These are phyloP conservation scores for Thymelicus acteon DNA, from an alignment of 2,888 invertebrate species.

Conservation along the genomic window DNA sequence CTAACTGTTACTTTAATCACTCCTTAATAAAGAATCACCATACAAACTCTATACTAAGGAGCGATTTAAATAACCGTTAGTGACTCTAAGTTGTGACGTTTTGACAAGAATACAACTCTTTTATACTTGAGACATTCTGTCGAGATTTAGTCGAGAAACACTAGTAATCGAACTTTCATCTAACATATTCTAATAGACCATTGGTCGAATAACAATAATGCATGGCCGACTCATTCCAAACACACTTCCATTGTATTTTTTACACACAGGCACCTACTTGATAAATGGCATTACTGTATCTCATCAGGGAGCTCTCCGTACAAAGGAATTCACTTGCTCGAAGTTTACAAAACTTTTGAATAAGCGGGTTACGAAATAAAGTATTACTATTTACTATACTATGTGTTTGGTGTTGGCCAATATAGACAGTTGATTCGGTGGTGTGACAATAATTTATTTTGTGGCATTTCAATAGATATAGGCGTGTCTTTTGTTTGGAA, in stretches of 20 bases:
- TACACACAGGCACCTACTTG: constrained; percentile 48
- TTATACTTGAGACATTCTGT: not conserved
- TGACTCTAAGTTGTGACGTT: too few species aligned
- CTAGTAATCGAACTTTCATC: constrained; percentile 46
- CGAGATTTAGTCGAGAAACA: constrained; percentile 47
- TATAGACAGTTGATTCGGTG: not conserved
- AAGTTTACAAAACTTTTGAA: constrained; percentile 32
- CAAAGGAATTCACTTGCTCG: constrained; percentile 41
- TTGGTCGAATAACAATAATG: constrained; percentile 63
- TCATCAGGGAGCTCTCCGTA: constrained; percentile 45
- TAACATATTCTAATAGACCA: constrained; percentile 52
- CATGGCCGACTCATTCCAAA: constrained; percentile 55
- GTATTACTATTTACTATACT: not conserved
- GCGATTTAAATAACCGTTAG: too few species aligned
- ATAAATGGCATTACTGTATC: constrained; percentile 50
- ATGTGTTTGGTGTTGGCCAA: not conserved
- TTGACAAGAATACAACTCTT: too few species aligned
- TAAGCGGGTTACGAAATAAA: constrained; percentile 25
- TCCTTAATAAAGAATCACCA: too few species aligned
- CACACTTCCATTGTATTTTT: constrained; percentile 64
- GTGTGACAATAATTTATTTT: not conserved
- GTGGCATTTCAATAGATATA: constrained; percentile 4
- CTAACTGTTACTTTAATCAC: too few species aligned
- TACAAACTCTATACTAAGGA: too few species aligned
- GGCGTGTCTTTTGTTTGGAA: not conserved